Evolutionary conservation across 2,113 vertebrate species (phyloP), one percentile per base, ranked within the genome.

Genomic region (Neodon shergylaensis): DNA sequence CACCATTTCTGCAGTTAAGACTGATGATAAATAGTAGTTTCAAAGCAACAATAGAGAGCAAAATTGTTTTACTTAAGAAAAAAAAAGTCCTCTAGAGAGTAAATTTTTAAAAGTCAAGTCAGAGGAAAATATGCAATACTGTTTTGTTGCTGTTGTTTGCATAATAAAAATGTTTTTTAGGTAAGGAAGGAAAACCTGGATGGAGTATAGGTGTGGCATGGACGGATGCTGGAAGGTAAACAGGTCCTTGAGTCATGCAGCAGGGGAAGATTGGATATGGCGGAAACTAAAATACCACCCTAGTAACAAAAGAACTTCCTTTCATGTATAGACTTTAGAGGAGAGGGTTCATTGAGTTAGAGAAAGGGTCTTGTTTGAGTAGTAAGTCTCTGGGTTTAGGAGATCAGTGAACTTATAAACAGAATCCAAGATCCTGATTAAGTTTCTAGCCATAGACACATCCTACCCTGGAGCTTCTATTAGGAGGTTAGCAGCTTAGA

Each of bases 11-110:
- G 12, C 19, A 88, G 70, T 95, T 63, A 85, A 73, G 26, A 49
- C 26, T 91, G 47, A 61, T 94, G 91, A 97, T 65, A 96, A 95
- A 97, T 93, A 26, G 39, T 66, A 14, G 5, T n/a, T 95, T 94
- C 68, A 78, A 5, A 83, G 70, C 22, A 81, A 36, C 66, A 90
- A 81, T 42, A 47, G 68, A 87, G 16, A 87, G 7, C 44, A 11
- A 14, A 73, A 33, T 81, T 79, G 28, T 33, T 81, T 88, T 49
- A 87, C 72, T 22, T 63, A 44, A 65, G 90, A 39, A 65, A 92
- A 44, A 36, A 85, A 33, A 33, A 42, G 52, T 84, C 7, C 39
- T 72, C 74, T 58, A 12, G n/a, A 93, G 39, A 77, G 49, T 77
- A 88, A 26, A 77, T 77, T 90, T 65, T 92, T 94, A 61, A 68